Percentiles rank a stretch among this genome's conserved stretches.
Evolutionary conservation across 2,113 vertebrate genomes (phyloP).

Genomic region (Strix aluco): DNA sequence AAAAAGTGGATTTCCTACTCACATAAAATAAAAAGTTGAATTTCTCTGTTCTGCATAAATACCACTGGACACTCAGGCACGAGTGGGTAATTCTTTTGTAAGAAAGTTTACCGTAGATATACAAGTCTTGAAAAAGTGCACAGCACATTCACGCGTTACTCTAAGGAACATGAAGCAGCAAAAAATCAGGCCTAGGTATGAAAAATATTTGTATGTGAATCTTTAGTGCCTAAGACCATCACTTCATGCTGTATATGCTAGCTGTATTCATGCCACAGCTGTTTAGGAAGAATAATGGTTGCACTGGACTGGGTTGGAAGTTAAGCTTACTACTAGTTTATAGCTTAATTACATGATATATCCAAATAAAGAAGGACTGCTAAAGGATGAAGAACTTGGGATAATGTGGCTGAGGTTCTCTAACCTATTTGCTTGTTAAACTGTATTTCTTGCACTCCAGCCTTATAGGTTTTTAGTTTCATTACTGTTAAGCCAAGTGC

Average conservation of each 20-base stretch:
- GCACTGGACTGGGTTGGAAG: neutral
- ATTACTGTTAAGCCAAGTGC: neutral
- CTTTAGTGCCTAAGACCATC: neutral
- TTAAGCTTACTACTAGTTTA: neutral
- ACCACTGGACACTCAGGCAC: neutral
- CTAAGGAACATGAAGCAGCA: neutral
- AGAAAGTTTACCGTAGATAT: neutral
- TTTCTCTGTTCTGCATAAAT: neutral
- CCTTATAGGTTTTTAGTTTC: neutral
- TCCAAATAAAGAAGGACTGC: neutral
- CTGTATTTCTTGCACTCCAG: neutral
- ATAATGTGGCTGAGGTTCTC: neutral
- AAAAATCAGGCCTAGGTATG: neutral
- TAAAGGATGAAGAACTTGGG: neutral
- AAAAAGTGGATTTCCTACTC: neutral
- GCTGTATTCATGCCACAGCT: neutral
- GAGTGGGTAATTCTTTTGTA: neutral
- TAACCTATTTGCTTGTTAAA: neutral
- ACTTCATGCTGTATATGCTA: neutral
- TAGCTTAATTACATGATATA: neutral
- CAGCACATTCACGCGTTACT: neutral
- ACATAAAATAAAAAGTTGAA: neutral
- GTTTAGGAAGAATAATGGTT: neutral
- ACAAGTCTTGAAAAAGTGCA: neutral
- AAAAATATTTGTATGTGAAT: neutral